Base-by-base conservation (phyloP, 1,140 invertebrate species). In the Wiebesia pumilae region DNA sequence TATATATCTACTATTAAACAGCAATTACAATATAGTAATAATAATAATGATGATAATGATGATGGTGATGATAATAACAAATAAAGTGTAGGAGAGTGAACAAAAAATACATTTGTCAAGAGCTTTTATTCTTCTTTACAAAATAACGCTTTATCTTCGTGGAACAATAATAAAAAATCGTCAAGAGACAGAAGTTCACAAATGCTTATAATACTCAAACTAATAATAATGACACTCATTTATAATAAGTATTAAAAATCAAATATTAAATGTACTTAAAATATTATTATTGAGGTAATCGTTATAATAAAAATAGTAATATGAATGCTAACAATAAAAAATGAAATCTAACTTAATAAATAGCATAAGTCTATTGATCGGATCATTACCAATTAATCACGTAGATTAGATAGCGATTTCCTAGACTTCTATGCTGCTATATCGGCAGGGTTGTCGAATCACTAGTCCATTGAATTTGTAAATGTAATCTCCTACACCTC, bases 101-200 rank as follows among this genome's bases (percentile, higher is more conserved):
- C 2, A 51, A 69, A 69, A 54, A 33, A 30, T 87, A 82, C 87
- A 86, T 90, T 90, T 90, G 85, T 90, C 86, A 90, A 90, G 89
- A 90, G 88, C 85, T 91, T 92, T 91, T 92, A 90, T 91, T 92
- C 88, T 90, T 90, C 90, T 91, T 92, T 92, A 91, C 90, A 92
- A 92, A 92, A 92, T 91, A 92, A 92, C 88, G 89, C 83, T 88
- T 87, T 89, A 87, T 90, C 86, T 84, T 87, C 80, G 82, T 87
- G 81, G 88, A 91, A 91, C 90, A 91, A 91, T 91, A 88, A 84
- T 84, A 88, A 91, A 91, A 88, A 86, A 47, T 86, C 19, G 9
- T 86, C 69, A 75, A 88, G 81, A 90, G 84, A 87, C 86, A 80
- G 82, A 81, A 75, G 47, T 81, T 16, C 87, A 83, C 85, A 21